A percentile compares a stretch with the other conserved stretches of the same genome.
Conservation (phyloP, 2,888 invertebrate genomes). For the Argynnis bischoffii region DNA sequence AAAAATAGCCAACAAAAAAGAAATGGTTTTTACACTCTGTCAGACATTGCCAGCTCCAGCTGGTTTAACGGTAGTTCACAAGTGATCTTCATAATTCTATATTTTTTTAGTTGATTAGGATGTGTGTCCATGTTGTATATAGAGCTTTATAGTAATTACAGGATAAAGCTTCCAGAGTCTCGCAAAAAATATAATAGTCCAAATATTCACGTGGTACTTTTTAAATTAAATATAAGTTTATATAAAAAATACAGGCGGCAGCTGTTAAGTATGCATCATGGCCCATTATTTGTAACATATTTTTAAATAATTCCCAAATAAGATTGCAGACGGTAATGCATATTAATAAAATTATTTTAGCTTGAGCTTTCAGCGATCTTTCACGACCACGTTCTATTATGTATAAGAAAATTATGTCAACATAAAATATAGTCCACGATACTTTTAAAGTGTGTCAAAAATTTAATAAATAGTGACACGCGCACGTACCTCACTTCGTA, state of each 20-base stretch:
- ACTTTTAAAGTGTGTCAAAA: background rate
- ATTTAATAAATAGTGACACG: constrained; percentile 6
- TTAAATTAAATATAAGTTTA: background rate
- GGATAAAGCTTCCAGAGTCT: no score
- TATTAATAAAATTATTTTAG: background rate
- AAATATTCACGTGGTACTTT: no score
- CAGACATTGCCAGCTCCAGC: background rate
- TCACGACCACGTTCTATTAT: background rate
- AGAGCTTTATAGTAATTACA: no score
- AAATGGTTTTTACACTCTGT: background rate
- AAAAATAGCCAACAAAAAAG: no score
- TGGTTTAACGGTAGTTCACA: constrained; percentile 1
- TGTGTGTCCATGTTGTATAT: no score
- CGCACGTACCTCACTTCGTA: constrained; percentile 42
- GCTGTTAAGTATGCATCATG: background rate
- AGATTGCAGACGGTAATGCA: background rate
- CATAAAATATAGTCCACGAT: background rate
- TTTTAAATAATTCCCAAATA: background rate
- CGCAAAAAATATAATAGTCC: no score
- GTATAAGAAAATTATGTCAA: constrained; percentile 1
- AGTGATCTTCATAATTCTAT: no score
- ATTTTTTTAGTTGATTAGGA: no score
- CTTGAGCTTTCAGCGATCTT: constrained; percentile 8
- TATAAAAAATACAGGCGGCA: background rate
- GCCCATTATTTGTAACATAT: no score